These are phyloP conservation scores for Sturnira hondurensis DNA, from an alignment of 2,113 vertebrate genomes.

Conservation along the genomic window DNA sequence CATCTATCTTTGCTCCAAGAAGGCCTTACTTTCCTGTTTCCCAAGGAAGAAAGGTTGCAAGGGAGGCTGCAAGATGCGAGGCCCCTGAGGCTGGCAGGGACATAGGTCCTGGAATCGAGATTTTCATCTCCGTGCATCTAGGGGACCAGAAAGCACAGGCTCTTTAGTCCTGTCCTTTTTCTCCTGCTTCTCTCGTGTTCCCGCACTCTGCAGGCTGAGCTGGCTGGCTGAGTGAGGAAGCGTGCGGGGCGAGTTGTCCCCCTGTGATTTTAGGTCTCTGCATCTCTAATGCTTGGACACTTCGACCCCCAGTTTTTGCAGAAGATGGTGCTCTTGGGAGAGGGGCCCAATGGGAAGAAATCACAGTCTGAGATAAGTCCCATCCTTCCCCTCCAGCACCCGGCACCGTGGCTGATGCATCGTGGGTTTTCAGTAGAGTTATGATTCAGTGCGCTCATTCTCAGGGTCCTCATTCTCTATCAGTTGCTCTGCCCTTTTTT, in stretches of 20 bases:
- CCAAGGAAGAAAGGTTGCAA: background rate
- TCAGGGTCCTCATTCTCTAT: background rate
- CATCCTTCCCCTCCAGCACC: background rate
- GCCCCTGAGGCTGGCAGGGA: background rate
- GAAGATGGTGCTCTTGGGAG: background rate
- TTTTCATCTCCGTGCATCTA: background rate
- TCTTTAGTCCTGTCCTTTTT: background rate
- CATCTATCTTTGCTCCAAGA: background rate
- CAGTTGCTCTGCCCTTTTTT: background rate
- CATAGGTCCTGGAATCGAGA: too few relatives aligned
- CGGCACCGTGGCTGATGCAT: accelerated
- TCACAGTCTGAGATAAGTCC: background rate
- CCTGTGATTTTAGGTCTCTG: background rate
- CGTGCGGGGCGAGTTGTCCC: background rate
- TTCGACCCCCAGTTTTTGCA: background rate
- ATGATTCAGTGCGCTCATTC: background rate
- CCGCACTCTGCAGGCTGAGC: background rate
- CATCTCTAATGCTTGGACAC: background rate
- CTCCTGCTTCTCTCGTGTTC: background rate
- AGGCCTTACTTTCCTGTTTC: background rate
- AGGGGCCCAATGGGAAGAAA: background rate
- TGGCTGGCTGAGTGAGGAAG: background rate
- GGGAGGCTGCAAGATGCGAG: background rate
- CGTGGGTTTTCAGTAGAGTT: background rate
- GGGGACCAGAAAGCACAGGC: background rate